These are phyloP conservation scores for Phorcus lineatus DNA, from an alignment of 2,888 invertebrate species.

Conservation along the genomic window DNA sequence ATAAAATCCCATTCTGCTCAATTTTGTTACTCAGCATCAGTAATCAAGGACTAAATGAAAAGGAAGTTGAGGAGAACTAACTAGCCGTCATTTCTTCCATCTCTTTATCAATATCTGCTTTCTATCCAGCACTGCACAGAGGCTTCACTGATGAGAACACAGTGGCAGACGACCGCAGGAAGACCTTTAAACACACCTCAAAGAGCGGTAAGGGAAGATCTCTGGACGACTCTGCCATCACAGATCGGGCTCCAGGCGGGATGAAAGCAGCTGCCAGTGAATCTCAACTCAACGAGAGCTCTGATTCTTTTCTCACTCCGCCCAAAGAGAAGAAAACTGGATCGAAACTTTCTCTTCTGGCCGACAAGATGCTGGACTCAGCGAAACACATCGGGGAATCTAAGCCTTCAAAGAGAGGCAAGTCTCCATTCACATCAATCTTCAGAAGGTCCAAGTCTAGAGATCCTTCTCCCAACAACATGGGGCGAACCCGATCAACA, in stretches of 20 bases:
- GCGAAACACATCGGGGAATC: conserved; percentile 43
- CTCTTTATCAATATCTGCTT: not conserved
- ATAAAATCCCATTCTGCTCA: too few relatives aligned
- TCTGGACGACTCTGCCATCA: conserved; percentile 75
- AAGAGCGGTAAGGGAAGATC: conserved; percentile 61
- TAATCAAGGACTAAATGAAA: too few relatives aligned
- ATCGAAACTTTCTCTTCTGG: conserved; percentile 67
- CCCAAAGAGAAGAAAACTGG: conserved; percentile 78
- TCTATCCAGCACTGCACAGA: conserved; percentile 83
- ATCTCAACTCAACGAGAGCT: conserved; percentile 59
- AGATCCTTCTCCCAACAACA: conserved; percentile 65
- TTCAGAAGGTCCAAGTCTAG: conserved; percentile 77
- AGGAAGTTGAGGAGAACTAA: too few relatives aligned
- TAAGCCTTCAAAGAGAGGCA: conserved; percentile 66
- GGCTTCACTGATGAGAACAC: conserved; percentile 88
- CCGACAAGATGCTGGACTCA: conserved; percentile 60
- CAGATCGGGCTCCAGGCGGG: conserved; percentile 50
- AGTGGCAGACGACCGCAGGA: conserved; percentile 52
- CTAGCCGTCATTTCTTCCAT: not conserved
- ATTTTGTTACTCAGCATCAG: too few relatives aligned
- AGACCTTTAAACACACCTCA: conserved; percentile 57
- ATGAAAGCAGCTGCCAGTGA: conserved; percentile 67
- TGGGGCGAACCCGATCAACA: conserved; percentile 57
- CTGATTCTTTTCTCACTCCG: conserved; percentile 78
- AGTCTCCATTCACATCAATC: conserved; percentile 90